Percentiles rank a stretch among this genome's conserved stretches.
phyloP scores from a whole-genome alignment of 2,113 vertebrate species.

The Crotalus helleri region DNA sequence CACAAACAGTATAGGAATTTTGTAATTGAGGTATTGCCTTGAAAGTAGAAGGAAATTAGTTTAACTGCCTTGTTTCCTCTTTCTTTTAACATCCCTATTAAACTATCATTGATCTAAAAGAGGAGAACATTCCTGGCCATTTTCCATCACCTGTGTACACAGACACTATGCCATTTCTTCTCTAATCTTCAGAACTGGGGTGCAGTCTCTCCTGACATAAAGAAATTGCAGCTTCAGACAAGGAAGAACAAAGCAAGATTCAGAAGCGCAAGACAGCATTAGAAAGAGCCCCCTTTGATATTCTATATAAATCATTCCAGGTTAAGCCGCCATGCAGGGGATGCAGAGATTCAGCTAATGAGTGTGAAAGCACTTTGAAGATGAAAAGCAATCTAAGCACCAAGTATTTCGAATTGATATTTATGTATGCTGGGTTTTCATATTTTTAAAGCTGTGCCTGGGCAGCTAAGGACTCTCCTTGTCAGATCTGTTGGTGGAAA shows the following conservation, averaged over 20 bases:
- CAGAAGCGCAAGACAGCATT: constrained; percentile 6
- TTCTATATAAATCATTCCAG: constrained; percentile 31
- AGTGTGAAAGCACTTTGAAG: constrained; percentile 30
- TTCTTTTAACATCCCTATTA: neutral
- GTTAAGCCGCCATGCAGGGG: constrained; percentile 31
- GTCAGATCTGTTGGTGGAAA: neutral
- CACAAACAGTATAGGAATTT: neutral
- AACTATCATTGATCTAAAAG: neutral
- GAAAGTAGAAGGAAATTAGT: neutral
- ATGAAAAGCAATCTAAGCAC: constrained; percentile 20
- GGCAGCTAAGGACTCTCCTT: neutral
- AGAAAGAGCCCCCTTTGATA: constrained; percentile 20
- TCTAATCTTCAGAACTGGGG: neutral
- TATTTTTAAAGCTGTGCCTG: constrained; percentile 8
- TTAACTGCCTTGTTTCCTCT: neutral
- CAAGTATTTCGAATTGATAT: constrained; percentile 22
- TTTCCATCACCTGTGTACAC: neutral
- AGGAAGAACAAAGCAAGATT: constrained; percentile 17
- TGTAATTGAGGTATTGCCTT: neutral
- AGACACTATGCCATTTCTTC: neutral
- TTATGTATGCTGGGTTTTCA: constrained; percentile 6
- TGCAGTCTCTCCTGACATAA: neutral
- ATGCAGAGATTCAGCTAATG: constrained; percentile 29
- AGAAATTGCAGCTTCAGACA: constrained; percentile 28
- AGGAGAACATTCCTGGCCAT: neutral